These are phyloP conservation scores for Noctilio leporinus DNA, from an alignment of 2,113 vertebrate species.

Conservation along the genomic window DNA sequence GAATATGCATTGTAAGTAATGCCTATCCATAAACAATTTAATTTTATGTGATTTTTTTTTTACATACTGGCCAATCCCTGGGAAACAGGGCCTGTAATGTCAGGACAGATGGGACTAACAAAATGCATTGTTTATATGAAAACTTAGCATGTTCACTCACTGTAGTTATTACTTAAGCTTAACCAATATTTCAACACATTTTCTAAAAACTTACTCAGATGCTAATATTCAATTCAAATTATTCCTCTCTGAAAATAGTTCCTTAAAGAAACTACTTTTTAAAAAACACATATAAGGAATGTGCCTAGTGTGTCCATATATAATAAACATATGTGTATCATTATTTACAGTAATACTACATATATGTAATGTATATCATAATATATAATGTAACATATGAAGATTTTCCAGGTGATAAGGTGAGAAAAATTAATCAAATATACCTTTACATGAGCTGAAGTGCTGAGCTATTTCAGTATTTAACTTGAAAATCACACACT, in stretches of 20 bases:
- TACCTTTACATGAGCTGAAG: background rate
- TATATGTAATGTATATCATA: background rate
- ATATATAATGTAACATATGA: background rate
- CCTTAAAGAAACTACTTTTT: background rate
- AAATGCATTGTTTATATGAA: background rate
- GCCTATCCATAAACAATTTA: background rate
- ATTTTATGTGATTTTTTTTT: background rate
- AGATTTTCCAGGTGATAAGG: background rate
- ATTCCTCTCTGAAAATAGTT: background rate
- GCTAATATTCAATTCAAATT: background rate
- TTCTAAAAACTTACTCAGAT: background rate
- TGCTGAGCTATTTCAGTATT: background rate
- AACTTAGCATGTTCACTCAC: background rate
- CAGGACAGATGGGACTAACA: background rate
- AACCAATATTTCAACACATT: background rate
- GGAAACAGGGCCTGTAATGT: background rate
- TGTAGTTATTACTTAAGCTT: background rate
- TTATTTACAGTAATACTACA: background rate
- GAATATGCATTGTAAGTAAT: background rate
- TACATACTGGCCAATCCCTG: background rate
- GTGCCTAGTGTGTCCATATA: background rate
- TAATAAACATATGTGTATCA: background rate
- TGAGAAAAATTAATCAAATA: background rate
- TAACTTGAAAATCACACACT: background rate
- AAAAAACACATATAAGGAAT: background rate